Base-by-base conservation (phyloP, 2,797 vertebrate genomes). In the Aphelocoma californica region DNA sequence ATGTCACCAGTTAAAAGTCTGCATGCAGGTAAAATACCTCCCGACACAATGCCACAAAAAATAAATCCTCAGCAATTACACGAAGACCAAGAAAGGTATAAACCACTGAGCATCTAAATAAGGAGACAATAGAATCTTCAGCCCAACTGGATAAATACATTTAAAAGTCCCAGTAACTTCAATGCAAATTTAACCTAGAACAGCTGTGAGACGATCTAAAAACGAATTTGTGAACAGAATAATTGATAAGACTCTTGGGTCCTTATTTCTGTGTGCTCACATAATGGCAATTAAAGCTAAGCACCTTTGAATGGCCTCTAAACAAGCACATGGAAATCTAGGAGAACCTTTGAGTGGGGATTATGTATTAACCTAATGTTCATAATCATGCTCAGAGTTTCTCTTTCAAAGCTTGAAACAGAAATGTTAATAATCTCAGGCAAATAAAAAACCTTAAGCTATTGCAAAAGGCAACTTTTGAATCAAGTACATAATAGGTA, bases 221-320 rank as follows among this genome's bases (percentile, higher is more conserved):
- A 95, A 93, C 2, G 5, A 80, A 85, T 81, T 82, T 95, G 71
- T 38, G 90, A 94, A 87, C 36, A 92, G 84, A 95, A 87, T 83
- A 92, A 97, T 92, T 91, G 86, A 66, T 93, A 93, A 94, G 50
- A 88, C 94, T 93, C 93, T 82, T 54, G 83, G 54, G 83, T 74
- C 60, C 74, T 77, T 81, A 90, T 44, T 96, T 90, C 81, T 93
- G 71, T 85, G 62, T 86, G 81, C 74, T 95, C 92, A 81, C 44
- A 95, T 89, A 96, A 96, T 74, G 83, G 78, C 90, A 95, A 93
- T 95, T 97, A 95, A 93, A 94, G 88, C 71, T 95, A 95, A 97
- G 93, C 90, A 95, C 92, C 90, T 96, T n/a, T 95, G 95, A 96
- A 95, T 47, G 65, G 90, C 86, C 74, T 92, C 95, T 95, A 95